Base-by-base conservation (phyloP, 2,888 invertebrate genomes). In the Drosophila affinis region DNA sequence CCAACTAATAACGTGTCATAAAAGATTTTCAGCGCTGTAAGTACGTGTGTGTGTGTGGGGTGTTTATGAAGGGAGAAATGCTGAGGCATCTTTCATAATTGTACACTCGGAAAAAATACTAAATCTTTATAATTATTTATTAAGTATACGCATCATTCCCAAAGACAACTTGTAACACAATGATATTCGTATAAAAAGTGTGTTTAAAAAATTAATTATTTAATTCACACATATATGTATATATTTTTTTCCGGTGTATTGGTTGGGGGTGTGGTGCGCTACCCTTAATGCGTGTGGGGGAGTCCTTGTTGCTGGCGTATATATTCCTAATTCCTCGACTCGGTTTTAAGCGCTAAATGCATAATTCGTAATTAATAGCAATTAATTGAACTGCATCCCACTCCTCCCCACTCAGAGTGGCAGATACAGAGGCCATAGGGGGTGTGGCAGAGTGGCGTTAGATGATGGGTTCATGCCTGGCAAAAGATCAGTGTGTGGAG, bases 21-120 rank as follows among this genome's bases (percentile, higher is more conserved):
- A 77, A 71, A 64, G 51, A 74, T 61, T 67, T 75, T 56, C 34
- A 61, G 46, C 44, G 62, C 67, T 75, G 70, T 71, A 75, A 75
- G 55, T 48, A 32, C 34, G 27, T 51, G 29, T 34, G 47, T 9
- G 57, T 47, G 27, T 34, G 46, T 2, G 39, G 39, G 14, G 14
- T 39, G 62, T 70, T 24, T 49, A 44, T 53, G 49, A 49, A n/a
- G 54, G 46, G 44, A 46, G 54, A 21, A 32, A 65, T 48, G 34
- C 44, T 53, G 48, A 44, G 18, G 24, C 39, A 32, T 12, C 64
- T 65, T 44, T 21, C 29, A 65, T 14, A 39, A 2, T 39, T 6
- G 14, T 39, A 39, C 39, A 39, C 39, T 39, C 39, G 14, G 6
- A 39, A 14, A 34, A 39, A 14, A 39, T 39, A 32, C 3, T 5